phyloP scores from a whole-genome alignment of 2,797 vertebrate genomes.

The Eulemur mongoz region DNA sequence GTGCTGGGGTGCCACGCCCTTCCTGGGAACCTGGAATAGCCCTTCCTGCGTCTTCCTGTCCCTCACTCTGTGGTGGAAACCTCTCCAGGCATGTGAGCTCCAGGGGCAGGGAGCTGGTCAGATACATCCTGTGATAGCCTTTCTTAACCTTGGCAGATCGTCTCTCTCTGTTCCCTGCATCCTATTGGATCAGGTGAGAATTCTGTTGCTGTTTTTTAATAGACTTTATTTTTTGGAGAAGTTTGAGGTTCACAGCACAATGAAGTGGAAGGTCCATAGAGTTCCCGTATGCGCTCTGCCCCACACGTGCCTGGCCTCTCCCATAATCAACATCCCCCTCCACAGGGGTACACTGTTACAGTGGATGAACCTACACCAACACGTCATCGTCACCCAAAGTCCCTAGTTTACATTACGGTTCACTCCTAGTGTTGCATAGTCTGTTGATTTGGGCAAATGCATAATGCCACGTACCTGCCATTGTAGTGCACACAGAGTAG shows the following conservation, averaged over 20 bases:
- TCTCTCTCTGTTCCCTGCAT: neutral
- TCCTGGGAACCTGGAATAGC: too few species aligned
- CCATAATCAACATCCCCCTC: rapidly evolving
- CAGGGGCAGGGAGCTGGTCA: too few species aligned
- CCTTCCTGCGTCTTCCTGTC: neutral
- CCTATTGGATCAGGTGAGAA: neutral
- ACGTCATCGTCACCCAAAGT: too few species aligned
- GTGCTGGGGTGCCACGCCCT: rapidly evolving
- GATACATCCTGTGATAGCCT: rapidly evolving
- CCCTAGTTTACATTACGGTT: neutral
- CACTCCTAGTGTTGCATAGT: neutral
- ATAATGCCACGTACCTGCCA: neutral
- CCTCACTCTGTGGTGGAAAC: neutral
- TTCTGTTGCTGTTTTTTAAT: neutral
- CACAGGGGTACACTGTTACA: too few species aligned
- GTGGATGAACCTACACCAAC: too few species aligned
- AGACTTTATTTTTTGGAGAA: neutral
- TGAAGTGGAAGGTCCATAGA: neutral
- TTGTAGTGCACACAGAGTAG: neutral
- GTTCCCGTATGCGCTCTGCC: too few species aligned
- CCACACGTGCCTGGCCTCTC: rapidly evolving
- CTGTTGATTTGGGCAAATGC: neutral
- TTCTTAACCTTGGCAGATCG: too few species aligned
- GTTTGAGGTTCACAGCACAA: neutral
- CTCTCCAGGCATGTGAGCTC: too few species aligned